Base-by-base conservation (phyloP, 1,140 invertebrate species). In the Lordiphosa clarofinis region DNA sequence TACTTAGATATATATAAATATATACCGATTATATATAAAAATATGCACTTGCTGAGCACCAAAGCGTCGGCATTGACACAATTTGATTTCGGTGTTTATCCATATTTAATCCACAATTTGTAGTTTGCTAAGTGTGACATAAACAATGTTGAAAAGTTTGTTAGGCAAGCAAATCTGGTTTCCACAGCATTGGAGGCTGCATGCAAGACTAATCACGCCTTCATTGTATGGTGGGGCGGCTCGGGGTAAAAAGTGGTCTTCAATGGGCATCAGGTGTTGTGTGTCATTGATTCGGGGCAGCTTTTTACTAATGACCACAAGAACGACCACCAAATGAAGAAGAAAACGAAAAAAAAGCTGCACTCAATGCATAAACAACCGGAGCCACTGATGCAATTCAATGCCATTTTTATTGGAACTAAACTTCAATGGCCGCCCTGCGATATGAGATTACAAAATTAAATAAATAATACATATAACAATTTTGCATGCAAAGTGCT, bases 301-400 rank as follows among this genome's bases (percentile, higher is more conserved):
- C 79, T 84, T 86, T 31, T 31, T 4, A 24, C 71, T 75, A 72
- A 12, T 55, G 50, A 35, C 42, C 31, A 35, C 19, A 11, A 37
- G 31, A 24, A 48, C 24, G 39, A 31, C 40, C 50, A 56, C 48
- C 8, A 58, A 56, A 73, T 6, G 8, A 13, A 28, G 28, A 40
- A 49, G n/a, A 15, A 54, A 0, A 13, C 15, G 11, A 47, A 28
- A 28, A 12, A n/a, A n/a, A 72, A 84, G 78, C 78, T 53, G 53
- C 57, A 84, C 73, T 84, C 73, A 73, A 84, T 71, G 69, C 58
- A 56, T 37, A 31, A 60, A 72, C 74, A 87, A 76, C 84, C 84
- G 70, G 84, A 87, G 84, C 84, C 84, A 87, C 84, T 87, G 84
- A 65, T 72, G 66, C 73, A 75, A 87, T 84, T 72, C 50, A 79